phyloP scores from a whole-genome alignment of 1,140 invertebrate genomes.

The Coenobita brevimanus region DNA sequence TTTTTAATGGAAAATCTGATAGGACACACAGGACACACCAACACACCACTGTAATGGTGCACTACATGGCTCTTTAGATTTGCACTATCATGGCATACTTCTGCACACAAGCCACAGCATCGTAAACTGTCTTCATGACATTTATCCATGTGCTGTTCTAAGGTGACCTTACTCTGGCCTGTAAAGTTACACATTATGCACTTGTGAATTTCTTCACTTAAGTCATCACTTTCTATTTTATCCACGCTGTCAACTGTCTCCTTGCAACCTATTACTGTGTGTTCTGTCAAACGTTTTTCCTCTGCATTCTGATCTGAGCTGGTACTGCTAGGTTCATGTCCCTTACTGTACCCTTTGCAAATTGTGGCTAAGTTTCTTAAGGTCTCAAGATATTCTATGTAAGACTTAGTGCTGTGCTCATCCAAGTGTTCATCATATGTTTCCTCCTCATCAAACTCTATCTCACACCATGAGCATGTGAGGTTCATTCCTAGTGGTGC shows the following conservation, averaged over 20 bases:
- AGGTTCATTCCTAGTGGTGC: constrained; percentile 9
- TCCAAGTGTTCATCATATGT: constrained; percentile 52
- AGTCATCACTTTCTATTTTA: not conserved
- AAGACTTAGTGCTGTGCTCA: constrained; percentile 21
- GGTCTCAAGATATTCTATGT: constrained; percentile 28
- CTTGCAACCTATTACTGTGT: not conserved
- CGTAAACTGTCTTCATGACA: constrained; percentile 34
- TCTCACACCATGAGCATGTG: constrained; percentile 47
- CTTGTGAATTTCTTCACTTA: not conserved
- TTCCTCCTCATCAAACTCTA: constrained; percentile 35
- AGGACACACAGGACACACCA: constrained; percentile 49
- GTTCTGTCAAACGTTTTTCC: too few relatives aligned
- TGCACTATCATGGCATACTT: constrained; percentile 21
- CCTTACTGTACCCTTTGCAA: too few relatives aligned
- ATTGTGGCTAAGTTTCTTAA: not conserved
- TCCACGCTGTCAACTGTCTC: not conserved
- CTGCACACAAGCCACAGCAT: constrained; percentile 41
- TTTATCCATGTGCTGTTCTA: constrained; percentile 48
- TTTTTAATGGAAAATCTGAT: constrained; percentile 40
- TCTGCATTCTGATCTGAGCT: too few relatives aligned
- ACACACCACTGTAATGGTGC: constrained; percentile 52
- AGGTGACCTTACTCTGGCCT: not conserved
- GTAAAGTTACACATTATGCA: constrained; percentile 29
- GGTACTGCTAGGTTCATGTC: too few relatives aligned
- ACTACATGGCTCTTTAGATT: constrained; percentile 40